These are phyloP conservation scores for Myopa testacea DNA, from an alignment of 2,888 invertebrate genomes.

Conservation along the genomic window DNA sequence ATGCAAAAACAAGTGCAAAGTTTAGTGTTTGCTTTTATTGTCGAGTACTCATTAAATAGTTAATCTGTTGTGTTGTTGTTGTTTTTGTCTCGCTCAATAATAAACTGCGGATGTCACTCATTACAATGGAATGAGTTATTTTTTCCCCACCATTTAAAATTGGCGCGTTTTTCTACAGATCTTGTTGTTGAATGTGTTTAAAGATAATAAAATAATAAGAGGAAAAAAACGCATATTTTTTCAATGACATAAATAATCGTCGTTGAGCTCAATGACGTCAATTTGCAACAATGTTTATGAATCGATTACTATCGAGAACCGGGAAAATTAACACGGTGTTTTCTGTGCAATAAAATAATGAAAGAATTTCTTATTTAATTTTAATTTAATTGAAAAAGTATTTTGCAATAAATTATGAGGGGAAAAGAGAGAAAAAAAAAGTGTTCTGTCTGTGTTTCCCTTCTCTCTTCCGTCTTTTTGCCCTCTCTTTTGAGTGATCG, in stretches of 20 bases:
- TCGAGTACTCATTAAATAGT: too few species aligned
- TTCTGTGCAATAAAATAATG: too few species aligned
- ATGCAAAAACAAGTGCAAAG: too few species aligned
- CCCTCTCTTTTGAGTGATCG: background rate
- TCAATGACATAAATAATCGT: slow-evolving; percentile 5
- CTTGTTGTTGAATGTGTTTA: background rate
- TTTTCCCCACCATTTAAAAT: background rate
- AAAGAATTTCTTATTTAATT: too few species aligned
- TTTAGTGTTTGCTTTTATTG: too few species aligned
- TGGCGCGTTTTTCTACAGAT: too few species aligned
- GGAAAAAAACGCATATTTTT: background rate
- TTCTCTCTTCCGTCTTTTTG: too few species aligned
- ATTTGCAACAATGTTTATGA: background rate
- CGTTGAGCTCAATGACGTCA: background rate
- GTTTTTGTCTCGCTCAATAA: background rate
- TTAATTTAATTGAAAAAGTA: background rate
- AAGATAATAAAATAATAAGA: background rate
- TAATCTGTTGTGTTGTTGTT: too few species aligned
- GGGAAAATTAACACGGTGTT: too few species aligned
- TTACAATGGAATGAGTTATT: background rate
- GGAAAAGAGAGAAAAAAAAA: too few species aligned
- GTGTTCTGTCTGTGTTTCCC: too few species aligned
- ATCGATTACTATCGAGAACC: background rate
- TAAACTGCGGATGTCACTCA: slow-evolving; percentile 1
- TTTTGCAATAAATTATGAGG: background rate